These are phyloP conservation scores for Furcula furcula DNA, from an alignment of 2,888 invertebrate genomes.

Conservation along the genomic window DNA sequence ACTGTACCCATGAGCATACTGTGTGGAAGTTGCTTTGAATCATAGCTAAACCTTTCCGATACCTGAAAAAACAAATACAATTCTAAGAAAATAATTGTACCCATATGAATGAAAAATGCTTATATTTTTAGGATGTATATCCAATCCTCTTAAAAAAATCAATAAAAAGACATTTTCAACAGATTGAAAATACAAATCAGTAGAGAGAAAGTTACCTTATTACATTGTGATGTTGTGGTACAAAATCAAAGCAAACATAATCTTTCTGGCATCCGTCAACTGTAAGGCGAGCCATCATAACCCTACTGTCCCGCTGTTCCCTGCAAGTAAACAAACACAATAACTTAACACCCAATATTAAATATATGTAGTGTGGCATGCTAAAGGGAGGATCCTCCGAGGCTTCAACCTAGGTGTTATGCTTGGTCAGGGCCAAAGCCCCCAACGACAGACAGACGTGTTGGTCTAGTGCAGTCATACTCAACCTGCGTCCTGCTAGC, in stretches of 20 bases:
- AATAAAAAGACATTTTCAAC: no score
- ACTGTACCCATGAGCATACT: slow-evolving; percentile 97
- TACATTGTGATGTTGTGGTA: slow-evolving; percentile 97
- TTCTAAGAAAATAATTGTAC: no score
- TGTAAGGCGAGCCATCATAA: slow-evolving; percentile 97
- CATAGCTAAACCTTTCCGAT: slow-evolving; percentile 92
- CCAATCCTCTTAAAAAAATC: not conserved
- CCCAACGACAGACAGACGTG: no score
- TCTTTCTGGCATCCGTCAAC: slow-evolving; percentile 99
- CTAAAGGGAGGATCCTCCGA: no score
- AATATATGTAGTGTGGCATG: no score
- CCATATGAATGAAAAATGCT: not conserved
- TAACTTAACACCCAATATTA: no score
- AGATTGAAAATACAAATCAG: no score
- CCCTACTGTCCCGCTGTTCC: slow-evolving; percentile 93
- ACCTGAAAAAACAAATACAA: slow-evolving; percentile 74
- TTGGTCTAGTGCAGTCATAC: no score
- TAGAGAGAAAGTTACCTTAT: slow-evolving; percentile 77
- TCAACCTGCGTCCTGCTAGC: no score
- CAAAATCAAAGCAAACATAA: slow-evolving; percentile 98
- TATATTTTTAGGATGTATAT: not conserved
- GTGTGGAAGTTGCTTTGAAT: slow-evolving; percentile 95
- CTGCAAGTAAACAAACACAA: no score
- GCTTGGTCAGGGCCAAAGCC: no score
- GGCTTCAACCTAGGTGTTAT: no score